A percentile compares a stretch with the other conserved stretches of the same genome.
Conservation (phyloP, 2,113 vertebrate species). For the Cranoglanis bouderius region DNA sequence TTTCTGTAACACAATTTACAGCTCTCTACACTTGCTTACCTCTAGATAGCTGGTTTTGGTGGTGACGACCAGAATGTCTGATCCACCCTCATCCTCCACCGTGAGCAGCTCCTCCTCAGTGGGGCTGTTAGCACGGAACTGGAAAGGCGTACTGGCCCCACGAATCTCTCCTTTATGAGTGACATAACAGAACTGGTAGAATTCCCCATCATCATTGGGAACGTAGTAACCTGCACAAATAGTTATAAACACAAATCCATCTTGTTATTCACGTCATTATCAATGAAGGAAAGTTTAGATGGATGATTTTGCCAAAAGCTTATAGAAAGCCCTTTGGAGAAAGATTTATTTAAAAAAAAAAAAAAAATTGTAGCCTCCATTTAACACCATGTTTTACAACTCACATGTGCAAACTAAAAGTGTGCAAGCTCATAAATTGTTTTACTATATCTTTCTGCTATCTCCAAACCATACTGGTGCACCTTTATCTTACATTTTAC, state of each 20-base stretch:
- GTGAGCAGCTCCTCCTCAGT: constrained; percentile 91
- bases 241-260: constrained; percentile 8
- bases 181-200: constrained; percentile 99
- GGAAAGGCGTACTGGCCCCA: constrained; percentile 97
- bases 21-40: constrained; percentile 67
- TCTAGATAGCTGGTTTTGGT: constrained; percentile 94
- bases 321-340: neutral
- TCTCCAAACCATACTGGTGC: constrained; percentile 5
- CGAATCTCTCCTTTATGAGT: constrained; percentile 98
- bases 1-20: neutral
- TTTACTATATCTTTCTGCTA: constrained; percentile 27
- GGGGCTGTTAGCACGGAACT: constrained; percentile 89
- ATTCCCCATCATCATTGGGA: constrained; percentile 95
- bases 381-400: constrained; percentile 31
- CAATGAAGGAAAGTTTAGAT: neutral
- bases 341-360: no score
- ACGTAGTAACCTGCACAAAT: constrained; percentile 87
- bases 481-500: constrained; percentile 20
- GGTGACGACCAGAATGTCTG: constrained; percentile 97
- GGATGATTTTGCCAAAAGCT: constrained; percentile 3
- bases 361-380: neutral
- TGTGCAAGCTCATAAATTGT: constrained; percentile 24
- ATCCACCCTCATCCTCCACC: constrained; percentile 95
- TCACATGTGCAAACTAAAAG: constrained; percentile 38
- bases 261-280: neutral